phyloP scores from a whole-genome alignment of 2,888 invertebrate genomes.

The Hipparchia sbordonii region DNA sequence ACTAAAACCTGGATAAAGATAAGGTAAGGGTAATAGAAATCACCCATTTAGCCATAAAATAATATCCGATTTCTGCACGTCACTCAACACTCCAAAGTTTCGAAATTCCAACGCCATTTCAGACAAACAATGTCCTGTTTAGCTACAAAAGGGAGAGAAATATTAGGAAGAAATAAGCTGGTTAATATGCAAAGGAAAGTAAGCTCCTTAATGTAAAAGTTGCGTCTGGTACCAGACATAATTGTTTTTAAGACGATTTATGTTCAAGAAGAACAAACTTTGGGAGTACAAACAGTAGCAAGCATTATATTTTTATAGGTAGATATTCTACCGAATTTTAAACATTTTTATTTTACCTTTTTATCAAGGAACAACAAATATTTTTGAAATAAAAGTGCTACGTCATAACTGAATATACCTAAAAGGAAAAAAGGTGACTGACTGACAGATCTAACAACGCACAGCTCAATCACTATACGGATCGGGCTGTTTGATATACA shows the following conservation, averaged over 20 bases:
- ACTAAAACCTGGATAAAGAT: no score
- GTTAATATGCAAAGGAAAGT: constrained; percentile 26
- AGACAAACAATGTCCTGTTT: constrained; percentile 24
- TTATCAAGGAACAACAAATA: no score
- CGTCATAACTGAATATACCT: no score
- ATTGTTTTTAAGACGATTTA: constrained; percentile 11
- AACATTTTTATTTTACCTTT: no score
- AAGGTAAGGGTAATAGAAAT: constrained; percentile 5
- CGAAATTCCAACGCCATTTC: constrained; percentile 21
- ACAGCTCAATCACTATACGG: no score
- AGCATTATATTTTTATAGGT: background rate
- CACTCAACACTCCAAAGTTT: constrained; percentile 27
- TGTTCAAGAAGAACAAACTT: constrained; percentile 12
- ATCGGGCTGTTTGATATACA: no score
- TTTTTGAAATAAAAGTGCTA: no score
- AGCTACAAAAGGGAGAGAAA: constrained; percentile 17
- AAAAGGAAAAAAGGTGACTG: no score
- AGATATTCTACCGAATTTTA: no score
- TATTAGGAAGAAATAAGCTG: constrained; percentile 17
- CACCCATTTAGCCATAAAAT: constrained; percentile 13
- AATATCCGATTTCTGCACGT: constrained; percentile 23
- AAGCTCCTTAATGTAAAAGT: constrained; percentile 34
- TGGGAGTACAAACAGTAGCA: background rate
- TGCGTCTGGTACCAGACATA: background rate
- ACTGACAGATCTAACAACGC: no score